Evolutionary conservation across 2,888 invertebrate genomes (phyloP).

Genomic region (Unio delphinus): DNA sequence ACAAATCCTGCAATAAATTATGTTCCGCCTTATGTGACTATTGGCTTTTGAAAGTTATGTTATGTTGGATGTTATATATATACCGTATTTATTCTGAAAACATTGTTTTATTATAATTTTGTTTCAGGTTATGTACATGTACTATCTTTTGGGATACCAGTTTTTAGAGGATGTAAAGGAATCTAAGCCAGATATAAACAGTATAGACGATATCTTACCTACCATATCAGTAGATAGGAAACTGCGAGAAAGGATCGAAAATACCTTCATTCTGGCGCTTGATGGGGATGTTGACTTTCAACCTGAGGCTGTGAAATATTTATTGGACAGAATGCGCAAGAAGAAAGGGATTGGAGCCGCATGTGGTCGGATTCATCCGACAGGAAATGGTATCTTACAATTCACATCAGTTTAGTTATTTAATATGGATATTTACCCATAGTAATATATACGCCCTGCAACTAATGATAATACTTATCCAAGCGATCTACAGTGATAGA

Average conservation of each 20-base stretch:
- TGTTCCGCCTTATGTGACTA: no score
- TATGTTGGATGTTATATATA: no score
- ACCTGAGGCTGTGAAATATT: slow-evolving; percentile 10
- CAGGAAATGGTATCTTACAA: slow-evolving; percentile 6
- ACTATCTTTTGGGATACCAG: slow-evolving; percentile 94
- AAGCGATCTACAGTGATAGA: no score
- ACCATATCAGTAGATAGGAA: not conserved
- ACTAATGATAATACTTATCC: no score
- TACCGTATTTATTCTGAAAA: no score
- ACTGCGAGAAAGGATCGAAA: not conserved
- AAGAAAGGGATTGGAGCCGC: slow-evolving; percentile 12
- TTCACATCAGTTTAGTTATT: no score
- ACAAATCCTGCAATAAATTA: no score
- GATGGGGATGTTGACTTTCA: slow-evolving; percentile 15
- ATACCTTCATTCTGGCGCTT: slow-evolving; percentile 10
- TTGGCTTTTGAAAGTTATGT: no score
- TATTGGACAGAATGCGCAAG: slow-evolving; percentile 19
- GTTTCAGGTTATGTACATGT: slow-evolving; percentile 97
- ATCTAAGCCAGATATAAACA: slow-evolving; percentile 60
- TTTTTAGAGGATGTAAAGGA: slow-evolving; percentile 78
- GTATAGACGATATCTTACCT: no score
- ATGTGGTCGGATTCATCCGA: slow-evolving; percentile 21
- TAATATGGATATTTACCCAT: no score
- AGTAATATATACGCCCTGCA: no score
- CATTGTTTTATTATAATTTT: not conserved